Conservation (phyloP, 2,113 vertebrate species). For the Psilopogon haemacephalus region DNA sequence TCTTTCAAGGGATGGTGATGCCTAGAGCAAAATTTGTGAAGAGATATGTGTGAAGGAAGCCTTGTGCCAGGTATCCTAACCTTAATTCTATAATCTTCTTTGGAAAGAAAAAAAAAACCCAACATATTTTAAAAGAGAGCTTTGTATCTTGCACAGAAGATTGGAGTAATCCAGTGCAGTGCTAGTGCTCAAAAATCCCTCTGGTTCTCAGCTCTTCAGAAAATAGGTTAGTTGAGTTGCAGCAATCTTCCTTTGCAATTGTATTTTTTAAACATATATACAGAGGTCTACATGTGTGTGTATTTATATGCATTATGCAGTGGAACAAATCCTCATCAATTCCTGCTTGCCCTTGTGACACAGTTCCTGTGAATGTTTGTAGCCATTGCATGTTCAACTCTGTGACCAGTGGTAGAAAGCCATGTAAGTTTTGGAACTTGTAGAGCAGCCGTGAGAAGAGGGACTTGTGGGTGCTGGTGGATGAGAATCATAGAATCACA, state of each 20-base stretch:
- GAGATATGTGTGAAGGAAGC: background rate
- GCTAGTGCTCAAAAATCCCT: background rate
- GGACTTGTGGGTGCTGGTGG: no score
- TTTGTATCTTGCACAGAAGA: background rate
- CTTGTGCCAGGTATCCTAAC: background rate
- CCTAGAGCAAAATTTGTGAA: background rate
- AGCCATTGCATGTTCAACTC: background rate
- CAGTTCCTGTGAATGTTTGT: background rate
- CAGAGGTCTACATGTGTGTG: rapidly evolving
- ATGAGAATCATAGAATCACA: no score
- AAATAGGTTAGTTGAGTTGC: background rate
- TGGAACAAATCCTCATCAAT: no score
- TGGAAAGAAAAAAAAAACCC: background rate
- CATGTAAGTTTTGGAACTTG: rapidly evolving
- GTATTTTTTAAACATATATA: background rate
- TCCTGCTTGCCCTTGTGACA: background rate
- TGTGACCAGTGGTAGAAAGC: background rate
- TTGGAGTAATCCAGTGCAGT: background rate
- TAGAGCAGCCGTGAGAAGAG: no score
- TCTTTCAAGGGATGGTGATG: background rate
- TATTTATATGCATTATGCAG: background rate
- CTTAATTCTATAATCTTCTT: background rate
- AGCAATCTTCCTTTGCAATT: background rate
- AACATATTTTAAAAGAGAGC: background rate
- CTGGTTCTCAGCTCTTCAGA: background rate